Conservation (phyloP, 2,797 vertebrate species). For the Phrynocephalus forsythii region DNA sequence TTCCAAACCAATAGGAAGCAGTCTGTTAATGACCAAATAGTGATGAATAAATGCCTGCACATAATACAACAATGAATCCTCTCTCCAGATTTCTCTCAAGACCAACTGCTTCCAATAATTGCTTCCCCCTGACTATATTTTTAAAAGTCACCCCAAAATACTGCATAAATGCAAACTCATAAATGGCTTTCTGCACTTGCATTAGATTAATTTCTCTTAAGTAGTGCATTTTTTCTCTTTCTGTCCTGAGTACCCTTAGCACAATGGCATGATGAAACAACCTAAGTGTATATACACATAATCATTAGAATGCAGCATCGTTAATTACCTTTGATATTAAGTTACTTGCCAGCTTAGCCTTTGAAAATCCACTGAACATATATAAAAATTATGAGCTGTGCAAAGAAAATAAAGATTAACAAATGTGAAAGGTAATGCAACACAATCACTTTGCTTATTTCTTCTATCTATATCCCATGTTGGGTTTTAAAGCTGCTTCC, state of each 20-base stretch:
- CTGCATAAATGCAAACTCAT: constrained; percentile 46
- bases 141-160: constrained; percentile 33
- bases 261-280: constrained; percentile 47
- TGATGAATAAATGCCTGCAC: constrained; percentile 40
- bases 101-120: constrained; percentile 45
- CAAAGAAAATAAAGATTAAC: constrained; percentile 62
- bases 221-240: background rate
- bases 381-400: constrained; percentile 60
- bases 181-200: background rate
- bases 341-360: constrained; percentile 50
- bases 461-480: background rate
- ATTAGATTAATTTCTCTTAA: constrained; percentile 34
- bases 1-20: background rate
- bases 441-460: constrained; percentile 1
- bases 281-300: constrained; percentile 34
- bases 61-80: constrained; percentile 16
- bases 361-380: constrained; percentile 55
- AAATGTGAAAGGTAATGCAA: constrained; percentile 28
- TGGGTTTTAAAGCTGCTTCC: background rate
- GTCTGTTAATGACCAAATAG: constrained; percentile 9
- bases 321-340: constrained; percentile 72
- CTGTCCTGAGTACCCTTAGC: constrained; percentile 26
- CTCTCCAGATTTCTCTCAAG: background rate
- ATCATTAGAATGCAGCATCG: constrained; percentile 61
- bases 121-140: constrained; percentile 12